A percentile compares a stretch with the other conserved stretches of the same genome.
Conservation (phyloP, 2,888 invertebrate genomes). For the Fragum whitleyi region DNA sequence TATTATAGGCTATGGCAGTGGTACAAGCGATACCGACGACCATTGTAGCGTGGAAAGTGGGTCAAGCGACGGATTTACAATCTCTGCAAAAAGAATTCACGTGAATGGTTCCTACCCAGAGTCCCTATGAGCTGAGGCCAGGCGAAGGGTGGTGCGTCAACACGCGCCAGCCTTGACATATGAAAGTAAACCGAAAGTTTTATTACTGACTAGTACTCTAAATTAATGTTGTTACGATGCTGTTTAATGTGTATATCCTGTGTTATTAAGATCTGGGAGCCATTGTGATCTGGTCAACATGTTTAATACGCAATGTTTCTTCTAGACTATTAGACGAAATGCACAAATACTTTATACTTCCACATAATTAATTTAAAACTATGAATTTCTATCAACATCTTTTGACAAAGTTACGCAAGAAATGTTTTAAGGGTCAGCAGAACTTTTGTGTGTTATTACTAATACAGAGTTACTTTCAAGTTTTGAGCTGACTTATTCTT, state of each 20-base stretch:
- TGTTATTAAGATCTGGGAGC: slow-evolving; percentile 26
- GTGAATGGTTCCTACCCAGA: slow-evolving; percentile 71
- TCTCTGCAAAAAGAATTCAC: slow-evolving; percentile 72
- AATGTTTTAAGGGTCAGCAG: too few species aligned
- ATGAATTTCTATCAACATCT: too few species aligned
- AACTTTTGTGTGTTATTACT: too few species aligned
- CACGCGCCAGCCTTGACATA: slow-evolving; percentile 4
- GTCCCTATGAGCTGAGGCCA: slow-evolving; percentile 67
- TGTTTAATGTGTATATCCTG: slow-evolving; percentile 22
- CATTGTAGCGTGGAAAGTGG: slow-evolving; percentile 90
- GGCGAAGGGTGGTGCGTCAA: not conserved
- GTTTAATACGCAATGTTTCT: slow-evolving; percentile 24
- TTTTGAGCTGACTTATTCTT: too few species aligned
- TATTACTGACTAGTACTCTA: slow-evolving; percentile 6
- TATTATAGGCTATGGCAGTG: slow-evolving; percentile 93
- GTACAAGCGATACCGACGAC: slow-evolving; percentile 92
- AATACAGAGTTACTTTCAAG: too few species aligned
- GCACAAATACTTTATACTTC: too few species aligned
- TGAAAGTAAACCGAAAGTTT: slow-evolving; percentile 17
- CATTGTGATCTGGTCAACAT: slow-evolving; percentile 18
- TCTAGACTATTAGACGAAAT: not conserved
- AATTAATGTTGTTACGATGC: slow-evolving; percentile 21
- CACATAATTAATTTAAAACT: too few species aligned
- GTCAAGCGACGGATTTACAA: slow-evolving; percentile 90
- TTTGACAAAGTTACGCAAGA: too few species aligned